Base-by-base conservation (phyloP, 2,113 vertebrate genomes). In the Semnornis frantzii region DNA sequence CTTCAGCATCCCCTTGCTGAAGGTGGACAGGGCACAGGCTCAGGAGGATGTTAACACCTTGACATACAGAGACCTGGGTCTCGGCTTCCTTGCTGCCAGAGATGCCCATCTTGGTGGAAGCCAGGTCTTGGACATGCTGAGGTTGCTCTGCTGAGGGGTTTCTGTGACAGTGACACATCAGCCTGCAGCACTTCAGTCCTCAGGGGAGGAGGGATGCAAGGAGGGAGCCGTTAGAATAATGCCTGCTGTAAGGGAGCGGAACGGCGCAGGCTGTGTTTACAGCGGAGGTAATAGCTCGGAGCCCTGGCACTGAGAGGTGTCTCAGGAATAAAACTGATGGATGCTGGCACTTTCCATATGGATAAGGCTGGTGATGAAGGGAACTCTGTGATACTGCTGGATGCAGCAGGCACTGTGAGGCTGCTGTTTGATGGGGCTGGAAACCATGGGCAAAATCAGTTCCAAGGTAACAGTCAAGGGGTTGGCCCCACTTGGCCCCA, bases 1-100 rank as follows among this genome's bases (percentile, higher is more conserved):
- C 42, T 65, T 30, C 72, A 57, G 18, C 15, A 33, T 81, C 66
- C 44, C 63, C 82, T 76, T 66, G 48, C 14, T 55, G 79, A 59
- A 59, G 63, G n/a, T 16, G 31, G 78, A 42, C 28, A 71, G 88
- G 94, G 92, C 91, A 85, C 92, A 85, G 89, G 74, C 31, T 90
- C 80, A 15, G 44, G 59, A 64, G 52, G 83, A 34, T 60, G 31
- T 72, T 87, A 75, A 86, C 76, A 52, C 54, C 64, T 75, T 50
- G 77, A 69, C 2, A 2, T 85, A 86, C n/a, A 52, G 87, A 86
- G 71, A 31, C 90, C 57, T 6, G 28, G 54, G n/a, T 12, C 9
- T 58, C 63, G 78, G 58, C 63, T 74, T 68, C 72, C 77, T 59
- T 9, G 4, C 24, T 31, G 73, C 64, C 77, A 7, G 6, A 12